Evolutionary conservation across 2,113 vertebrate species (phyloP).

Genomic region (Solea solea): DNA sequence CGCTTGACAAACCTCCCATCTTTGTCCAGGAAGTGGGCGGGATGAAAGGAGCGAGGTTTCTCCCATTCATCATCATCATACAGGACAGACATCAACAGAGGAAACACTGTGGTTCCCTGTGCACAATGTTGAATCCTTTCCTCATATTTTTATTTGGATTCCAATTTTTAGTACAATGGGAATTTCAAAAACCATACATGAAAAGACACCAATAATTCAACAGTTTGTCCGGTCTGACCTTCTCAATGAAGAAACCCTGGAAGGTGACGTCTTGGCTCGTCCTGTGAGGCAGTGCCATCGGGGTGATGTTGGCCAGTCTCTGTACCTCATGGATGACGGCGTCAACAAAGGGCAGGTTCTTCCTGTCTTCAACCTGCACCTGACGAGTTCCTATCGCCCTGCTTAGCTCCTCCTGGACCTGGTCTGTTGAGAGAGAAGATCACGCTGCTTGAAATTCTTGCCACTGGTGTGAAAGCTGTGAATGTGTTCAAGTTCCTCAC

Average conservation of each 20-base stretch:
- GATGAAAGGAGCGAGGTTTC: constrained; percentile 31
- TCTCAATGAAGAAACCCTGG: constrained; percentile 53
- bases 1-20: constrained; percentile 40
- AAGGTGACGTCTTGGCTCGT: constrained; percentile 43
- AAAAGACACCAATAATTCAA: not conserved
- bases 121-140: not conserved
- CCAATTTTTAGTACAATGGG: not conserved
- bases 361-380: constrained; percentile 35
- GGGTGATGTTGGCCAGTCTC: constrained; percentile 39
- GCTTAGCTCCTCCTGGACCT: constrained; percentile 55
- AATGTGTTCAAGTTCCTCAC: constrained; percentile 36
- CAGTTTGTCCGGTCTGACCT: not conserved
- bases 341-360: constrained; percentile 42
- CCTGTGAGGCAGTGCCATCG: constrained; percentile 24
- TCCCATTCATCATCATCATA: constrained; percentile 42
- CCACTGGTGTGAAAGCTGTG: not conserved
- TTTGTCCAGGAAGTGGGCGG: constrained; percentile 54
- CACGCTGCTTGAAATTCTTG: too few species aligned
- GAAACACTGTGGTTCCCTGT: constrained; percentile 47
- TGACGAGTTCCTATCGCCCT: constrained; percentile 40
- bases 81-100: constrained; percentile 43
- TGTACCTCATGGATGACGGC: constrained; percentile 61
- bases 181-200: not conserved
- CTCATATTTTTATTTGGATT: too few species aligned
- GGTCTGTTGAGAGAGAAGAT: constrained; percentile 22